Evolutionary conservation across 2,888 invertebrate genomes (phyloP).

Genomic region (Lasioglossum pauxillum): DNA sequence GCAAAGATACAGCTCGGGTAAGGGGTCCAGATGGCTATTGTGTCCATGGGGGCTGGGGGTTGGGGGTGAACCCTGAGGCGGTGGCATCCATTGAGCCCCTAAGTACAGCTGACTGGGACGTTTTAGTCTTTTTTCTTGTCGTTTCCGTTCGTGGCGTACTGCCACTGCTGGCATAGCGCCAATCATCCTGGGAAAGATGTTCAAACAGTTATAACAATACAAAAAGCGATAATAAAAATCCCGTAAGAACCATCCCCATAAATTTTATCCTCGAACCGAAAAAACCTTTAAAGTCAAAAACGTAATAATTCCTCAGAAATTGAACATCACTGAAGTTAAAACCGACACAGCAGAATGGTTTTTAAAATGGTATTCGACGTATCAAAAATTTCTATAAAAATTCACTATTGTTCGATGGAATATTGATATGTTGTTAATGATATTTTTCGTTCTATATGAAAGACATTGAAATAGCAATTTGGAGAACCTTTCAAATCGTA

Average conservation of each 20-base stretch:
- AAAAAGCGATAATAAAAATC: background rate
- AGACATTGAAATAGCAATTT: background rate
- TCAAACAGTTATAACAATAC: background rate
- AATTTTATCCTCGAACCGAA: background rate
- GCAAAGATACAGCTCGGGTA: constrained; percentile 90
- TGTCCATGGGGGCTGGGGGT: constrained; percentile 88
- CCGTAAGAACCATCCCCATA: background rate
- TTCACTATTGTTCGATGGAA: background rate
- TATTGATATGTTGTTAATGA: background rate
- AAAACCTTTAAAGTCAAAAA: background rate
- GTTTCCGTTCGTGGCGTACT: constrained; percentile 91
- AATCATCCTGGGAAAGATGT: constrained; percentile 88
- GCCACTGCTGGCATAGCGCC: constrained; percentile 95
- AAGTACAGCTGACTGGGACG: constrained; percentile 88
- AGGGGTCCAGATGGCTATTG: constrained; percentile 86
- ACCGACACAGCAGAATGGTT: background rate
- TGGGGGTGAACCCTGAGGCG: constrained; percentile 86
- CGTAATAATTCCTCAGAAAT: background rate
- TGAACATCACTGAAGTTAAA: background rate
- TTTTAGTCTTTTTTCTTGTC: constrained; percentile 89
- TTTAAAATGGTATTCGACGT: background rate
- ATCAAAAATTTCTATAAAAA: background rate
- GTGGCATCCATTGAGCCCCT: constrained; percentile 88
- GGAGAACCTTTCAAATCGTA: background rate
- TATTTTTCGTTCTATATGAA: background rate